A percentile compares a stretch with the other conserved stretches of the same genome.
Conservation (phyloP, 1,140 invertebrate genomes). For the Zaprionus nigranus region DNA sequence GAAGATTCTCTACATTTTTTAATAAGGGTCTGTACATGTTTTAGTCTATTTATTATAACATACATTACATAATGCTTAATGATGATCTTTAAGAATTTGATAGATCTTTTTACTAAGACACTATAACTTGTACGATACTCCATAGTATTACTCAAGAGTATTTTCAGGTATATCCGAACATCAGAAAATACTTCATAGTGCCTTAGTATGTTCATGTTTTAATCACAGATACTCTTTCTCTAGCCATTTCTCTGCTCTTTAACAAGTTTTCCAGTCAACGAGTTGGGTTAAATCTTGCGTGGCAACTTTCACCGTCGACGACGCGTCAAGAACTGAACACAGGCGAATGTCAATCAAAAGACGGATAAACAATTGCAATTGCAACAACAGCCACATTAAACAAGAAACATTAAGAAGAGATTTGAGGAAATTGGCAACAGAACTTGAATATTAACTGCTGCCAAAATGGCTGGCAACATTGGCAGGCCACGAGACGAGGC, state of each 20-base stretch:
- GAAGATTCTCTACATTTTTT: too few species aligned
- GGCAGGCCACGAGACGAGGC: conserved; percentile 15
- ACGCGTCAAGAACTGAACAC: conserved; percentile 44
- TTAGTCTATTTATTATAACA: too few species aligned
- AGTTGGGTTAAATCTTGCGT: not conserved
- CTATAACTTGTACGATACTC: too few species aligned
- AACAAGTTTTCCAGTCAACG: conserved; percentile 17
- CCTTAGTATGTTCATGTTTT: too few species aligned
- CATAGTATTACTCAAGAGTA: not conserved
- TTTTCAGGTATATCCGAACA: not conserved
- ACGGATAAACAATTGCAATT: conserved; percentile 47
- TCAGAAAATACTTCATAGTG: too few species aligned
- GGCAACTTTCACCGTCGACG: conserved; percentile 45
- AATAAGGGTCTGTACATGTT: too few species aligned
- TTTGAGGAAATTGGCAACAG: conserved; percentile 70
- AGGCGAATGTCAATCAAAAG: conserved; percentile 56
- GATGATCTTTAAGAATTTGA: not conserved
- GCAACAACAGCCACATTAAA: conserved; percentile 13
- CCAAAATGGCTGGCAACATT: conserved; percentile 56
- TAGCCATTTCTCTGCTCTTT: not conserved
- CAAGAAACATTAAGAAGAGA: conserved; percentile 30
- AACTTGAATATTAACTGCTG: conserved; percentile 79
- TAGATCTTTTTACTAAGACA: not conserved
- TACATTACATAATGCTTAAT: too few species aligned
- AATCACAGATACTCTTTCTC: not conserved